Percentiles rank a stretch among this genome's conserved stretches.
Conservation (phyloP, 2,797 vertebrate species). For the Anas georgica region DNA sequence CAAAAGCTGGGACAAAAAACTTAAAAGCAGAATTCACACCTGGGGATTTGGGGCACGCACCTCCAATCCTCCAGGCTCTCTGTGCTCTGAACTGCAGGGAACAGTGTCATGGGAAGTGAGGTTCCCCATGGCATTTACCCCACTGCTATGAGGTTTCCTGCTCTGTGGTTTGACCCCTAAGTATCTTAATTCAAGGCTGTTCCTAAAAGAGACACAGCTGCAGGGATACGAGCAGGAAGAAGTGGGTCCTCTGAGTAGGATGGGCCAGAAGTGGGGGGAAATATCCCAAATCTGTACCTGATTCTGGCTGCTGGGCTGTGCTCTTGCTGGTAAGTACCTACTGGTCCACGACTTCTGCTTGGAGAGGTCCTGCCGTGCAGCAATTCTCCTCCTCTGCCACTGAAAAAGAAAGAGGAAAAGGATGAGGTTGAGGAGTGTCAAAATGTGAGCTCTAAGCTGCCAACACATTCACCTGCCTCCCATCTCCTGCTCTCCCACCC, state of each 20-base stretch:
- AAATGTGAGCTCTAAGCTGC: accelerated
- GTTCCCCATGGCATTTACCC: neutral
- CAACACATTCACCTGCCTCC: accelerated
- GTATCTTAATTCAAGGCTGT: neutral
- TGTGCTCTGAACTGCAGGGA: neutral
- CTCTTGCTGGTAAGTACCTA: neutral
- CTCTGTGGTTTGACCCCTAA: neutral
- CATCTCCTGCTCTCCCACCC: neutral
- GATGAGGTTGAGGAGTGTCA: neutral
- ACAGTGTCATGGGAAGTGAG: neutral
- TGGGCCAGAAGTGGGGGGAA: neutral
- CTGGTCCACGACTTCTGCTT: neutral
- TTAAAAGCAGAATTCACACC: neutral
- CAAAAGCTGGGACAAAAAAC: neutral
- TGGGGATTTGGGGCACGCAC: neutral
- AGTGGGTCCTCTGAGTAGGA: neutral
- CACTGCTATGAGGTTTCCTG: neutral
- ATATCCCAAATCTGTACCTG: neutral
- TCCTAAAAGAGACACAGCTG: neutral
- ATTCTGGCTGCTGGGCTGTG: neutral
- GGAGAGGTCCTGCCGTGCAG: neutral
- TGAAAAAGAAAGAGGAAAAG: neutral
- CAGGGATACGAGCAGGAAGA: neutral
- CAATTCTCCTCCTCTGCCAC: neutral
- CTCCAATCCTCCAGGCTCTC: neutral